Conservation (phyloP, 2,113 vertebrate species). For the Synodontis membranacea region DNA sequence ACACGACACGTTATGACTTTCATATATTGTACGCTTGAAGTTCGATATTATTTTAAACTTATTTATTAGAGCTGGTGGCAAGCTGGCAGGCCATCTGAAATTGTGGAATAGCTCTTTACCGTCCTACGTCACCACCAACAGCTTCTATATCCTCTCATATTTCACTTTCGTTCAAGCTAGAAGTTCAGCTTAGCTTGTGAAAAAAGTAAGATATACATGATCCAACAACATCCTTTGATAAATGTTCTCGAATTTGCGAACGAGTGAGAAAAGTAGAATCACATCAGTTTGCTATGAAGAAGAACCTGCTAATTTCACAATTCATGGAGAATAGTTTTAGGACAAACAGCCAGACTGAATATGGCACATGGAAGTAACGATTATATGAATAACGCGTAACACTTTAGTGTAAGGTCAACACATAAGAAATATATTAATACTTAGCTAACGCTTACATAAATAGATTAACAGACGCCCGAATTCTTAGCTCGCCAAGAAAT, state of each 20-base stretch:
- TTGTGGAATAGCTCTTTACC: neutral
- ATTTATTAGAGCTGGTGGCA: neutral
- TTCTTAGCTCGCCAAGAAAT: neutral
- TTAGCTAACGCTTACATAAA: neutral
- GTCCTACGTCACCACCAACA: neutral
- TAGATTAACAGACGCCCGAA: neutral
- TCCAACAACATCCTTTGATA: neutral
- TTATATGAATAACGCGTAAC: neutral
- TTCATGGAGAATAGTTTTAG: neutral
- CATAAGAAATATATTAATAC: neutral
- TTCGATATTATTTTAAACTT: neutral
- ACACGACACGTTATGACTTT: neutral
- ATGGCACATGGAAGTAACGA: neutral
- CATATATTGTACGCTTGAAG: neutral
- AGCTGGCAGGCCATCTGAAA: neutral
- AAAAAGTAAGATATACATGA: neutral
- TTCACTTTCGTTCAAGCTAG: neutral
- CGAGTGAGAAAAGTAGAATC: neutral
- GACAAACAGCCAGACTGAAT: no score
- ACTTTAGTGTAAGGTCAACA: neutral
- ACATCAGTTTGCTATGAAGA: neutral
- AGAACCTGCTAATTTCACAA: neutral
- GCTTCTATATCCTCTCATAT: neutral
- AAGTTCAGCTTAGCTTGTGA: neutral
- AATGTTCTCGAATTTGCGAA: neutral